phyloP scores from a whole-genome alignment of 2,888 invertebrate species.

The Iselma pallidipennis region DNA sequence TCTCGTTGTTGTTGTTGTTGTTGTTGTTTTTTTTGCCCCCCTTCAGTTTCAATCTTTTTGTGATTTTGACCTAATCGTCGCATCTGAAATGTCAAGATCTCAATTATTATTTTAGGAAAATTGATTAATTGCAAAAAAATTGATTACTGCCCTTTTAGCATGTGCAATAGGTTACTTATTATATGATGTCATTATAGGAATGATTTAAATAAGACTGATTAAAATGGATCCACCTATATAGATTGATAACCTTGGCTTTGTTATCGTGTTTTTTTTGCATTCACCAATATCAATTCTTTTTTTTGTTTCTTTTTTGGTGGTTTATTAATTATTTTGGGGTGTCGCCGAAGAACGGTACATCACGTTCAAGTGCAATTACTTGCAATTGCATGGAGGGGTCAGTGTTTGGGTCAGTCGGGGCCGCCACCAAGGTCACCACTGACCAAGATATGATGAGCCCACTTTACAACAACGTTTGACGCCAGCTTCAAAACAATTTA shows the following conservation, averaged over 20 bases:
- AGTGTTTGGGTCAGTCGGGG: slow-evolving; percentile 54
- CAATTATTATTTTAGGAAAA: too few relatives aligned
- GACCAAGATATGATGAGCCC: slow-evolving; percentile 38
- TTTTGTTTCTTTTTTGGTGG: too few relatives aligned
- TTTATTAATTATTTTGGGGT: too few relatives aligned
- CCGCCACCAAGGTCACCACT: slow-evolving; percentile 50
- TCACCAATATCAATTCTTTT: too few relatives aligned
- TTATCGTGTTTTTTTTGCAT: too few relatives aligned
- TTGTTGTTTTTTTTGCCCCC: not conserved
- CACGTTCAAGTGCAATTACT: slow-evolving; percentile 48
- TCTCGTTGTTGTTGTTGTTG: slow-evolving; percentile 25
- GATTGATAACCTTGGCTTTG: slow-evolving; percentile 19
- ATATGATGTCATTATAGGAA: too few relatives aligned
- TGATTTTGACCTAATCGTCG: slow-evolving; percentile 5
- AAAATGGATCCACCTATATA: slow-evolving; percentile 22
- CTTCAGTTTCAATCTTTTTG: slow-evolving; percentile 9
- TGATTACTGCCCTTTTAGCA: too few relatives aligned
- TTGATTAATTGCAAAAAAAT: not conserved
- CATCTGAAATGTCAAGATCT: not conserved
- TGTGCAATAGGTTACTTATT: too few relatives aligned
- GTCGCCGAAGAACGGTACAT: slow-evolving; percentile 36
- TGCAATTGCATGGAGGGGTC: slow-evolving; percentile 53
- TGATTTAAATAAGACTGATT: too few relatives aligned
- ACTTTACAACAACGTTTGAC: slow-evolving; percentile 21
- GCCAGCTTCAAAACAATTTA: slow-evolving; percentile 7